A percentile compares a stretch with the other conserved stretches of the same genome.
Evolutionary conservation across 1,140 invertebrate species (phyloP).

Genomic region (Gryllus bimaculatus): DNA sequence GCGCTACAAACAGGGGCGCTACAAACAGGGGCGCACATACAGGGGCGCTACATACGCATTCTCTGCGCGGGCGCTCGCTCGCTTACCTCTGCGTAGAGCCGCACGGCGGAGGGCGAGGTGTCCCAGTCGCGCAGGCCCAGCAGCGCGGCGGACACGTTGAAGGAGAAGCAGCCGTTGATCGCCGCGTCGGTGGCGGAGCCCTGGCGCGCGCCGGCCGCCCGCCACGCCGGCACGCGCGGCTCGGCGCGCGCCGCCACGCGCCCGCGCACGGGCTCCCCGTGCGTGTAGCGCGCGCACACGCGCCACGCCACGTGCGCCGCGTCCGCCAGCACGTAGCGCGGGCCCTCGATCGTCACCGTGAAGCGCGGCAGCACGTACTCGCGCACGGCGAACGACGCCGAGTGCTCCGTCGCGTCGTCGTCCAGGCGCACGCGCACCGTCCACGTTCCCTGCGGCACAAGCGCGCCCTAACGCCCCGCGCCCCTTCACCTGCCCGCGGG

Average conservation of each 20-base stretch:
- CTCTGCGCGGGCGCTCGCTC: not conserved
- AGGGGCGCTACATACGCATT: no score
- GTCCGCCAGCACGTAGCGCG: constrained; percentile 45
- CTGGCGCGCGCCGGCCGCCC: constrained; percentile 27
- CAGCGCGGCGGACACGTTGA: constrained; percentile 34
- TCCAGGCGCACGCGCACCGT: constrained; percentile 41
- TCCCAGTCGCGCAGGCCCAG: constrained; percentile 39
- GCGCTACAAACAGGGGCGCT: no score
- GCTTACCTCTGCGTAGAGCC: constrained; percentile 37
- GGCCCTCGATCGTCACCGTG: constrained; percentile 50
- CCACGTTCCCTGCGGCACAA: constrained; percentile 41
- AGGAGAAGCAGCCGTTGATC: constrained; percentile 39
- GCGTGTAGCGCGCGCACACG: constrained; percentile 60
- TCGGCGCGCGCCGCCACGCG: constrained; percentile 36
- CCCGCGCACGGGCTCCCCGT: constrained; percentile 61
- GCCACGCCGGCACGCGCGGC: constrained; percentile 34
- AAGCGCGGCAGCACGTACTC: constrained; percentile 57
- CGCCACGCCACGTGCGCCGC: constrained; percentile 42
- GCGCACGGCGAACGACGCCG: constrained; percentile 45
- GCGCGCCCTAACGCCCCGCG: no score
- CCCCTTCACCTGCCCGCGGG: no score
- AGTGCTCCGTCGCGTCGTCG: constrained; percentile 30
- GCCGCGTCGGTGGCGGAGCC: not conserved
- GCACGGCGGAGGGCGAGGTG: constrained; percentile 39
- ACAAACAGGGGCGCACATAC: no score